Percentiles rank a stretch among this genome's conserved stretches.
Conservation (phyloP, 2,797 vertebrate genomes). For the Cynopterus sphinx region DNA sequence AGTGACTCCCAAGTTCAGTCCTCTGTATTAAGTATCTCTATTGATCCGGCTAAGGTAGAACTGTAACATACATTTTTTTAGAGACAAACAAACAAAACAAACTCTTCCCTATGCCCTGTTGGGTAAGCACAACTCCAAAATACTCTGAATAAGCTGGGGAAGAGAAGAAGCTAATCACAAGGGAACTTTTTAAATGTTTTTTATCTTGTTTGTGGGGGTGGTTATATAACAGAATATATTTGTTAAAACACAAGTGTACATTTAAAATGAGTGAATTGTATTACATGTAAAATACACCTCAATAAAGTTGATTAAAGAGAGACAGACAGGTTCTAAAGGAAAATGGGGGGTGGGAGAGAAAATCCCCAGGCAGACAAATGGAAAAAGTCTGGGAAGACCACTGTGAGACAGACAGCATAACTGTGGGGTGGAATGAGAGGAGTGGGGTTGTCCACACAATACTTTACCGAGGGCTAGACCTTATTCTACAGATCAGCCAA, state of each 20-base stretch:
- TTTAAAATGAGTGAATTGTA: constrained; percentile 10
- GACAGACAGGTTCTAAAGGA: background rate
- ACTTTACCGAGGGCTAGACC: background rate
- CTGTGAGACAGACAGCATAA: background rate
- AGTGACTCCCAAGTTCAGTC: background rate
- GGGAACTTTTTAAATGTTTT: background rate
- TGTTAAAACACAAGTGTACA: constrained; percentile 8
- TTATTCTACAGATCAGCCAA: background rate
- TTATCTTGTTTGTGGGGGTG: background rate
- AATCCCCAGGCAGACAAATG: background rate
- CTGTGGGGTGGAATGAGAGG: background rate
- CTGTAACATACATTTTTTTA: background rate
- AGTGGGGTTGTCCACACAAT: background rate
- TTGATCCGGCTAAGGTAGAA: background rate
- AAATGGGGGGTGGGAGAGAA: background rate
- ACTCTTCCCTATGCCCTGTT: background rate
- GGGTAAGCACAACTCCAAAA: background rate
- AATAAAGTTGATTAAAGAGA: background rate
- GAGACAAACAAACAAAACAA: background rate
- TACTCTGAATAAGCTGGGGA: background rate
- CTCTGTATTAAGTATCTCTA: background rate
- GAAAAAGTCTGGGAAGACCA: background rate
- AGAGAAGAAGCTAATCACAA: background rate
- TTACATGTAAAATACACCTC: background rate
- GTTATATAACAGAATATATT: background rate